Evolutionary conservation across 2,888 invertebrate species (phyloP).

Genomic region (Chloroclysta siterata): DNA sequence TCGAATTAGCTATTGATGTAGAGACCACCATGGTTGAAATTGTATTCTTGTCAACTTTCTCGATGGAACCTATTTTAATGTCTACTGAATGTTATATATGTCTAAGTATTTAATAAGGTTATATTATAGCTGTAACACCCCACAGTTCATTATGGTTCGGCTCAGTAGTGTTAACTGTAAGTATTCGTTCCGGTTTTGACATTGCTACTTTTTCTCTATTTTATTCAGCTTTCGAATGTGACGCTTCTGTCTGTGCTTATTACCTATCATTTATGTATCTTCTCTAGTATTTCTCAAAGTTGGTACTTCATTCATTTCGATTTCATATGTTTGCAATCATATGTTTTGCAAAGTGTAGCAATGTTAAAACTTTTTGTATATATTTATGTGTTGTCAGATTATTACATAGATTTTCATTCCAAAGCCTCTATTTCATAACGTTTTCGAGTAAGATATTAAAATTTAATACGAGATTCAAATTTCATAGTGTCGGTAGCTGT

Average conservation of each 20-base stretch:
- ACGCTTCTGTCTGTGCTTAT: conserved; percentile 51
- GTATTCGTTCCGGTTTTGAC: conserved; percentile 74
- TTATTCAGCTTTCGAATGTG: conserved; percentile 43
- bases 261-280: conserved; percentile 43
- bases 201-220: conserved; percentile 68
- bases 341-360: conserved; percentile 64
- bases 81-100: conserved; percentile 84
- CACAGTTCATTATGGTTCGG: conserved; percentile 69
- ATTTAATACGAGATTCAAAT: conserved; percentile 13
- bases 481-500: conserved; percentile 15
- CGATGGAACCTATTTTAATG: conserved; percentile 75
- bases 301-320: conserved; percentile 55
- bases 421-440: conserved; percentile 1
- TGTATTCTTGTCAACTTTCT: conserved; percentile 68
- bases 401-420: conserved; percentile 21
- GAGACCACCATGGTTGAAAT: conserved; percentile 53
- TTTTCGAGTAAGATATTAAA: conserved; percentile 16
- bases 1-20: conserved; percentile 58
- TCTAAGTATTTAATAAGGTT: conserved; percentile 77
- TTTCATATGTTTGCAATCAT: conserved; percentile 44
- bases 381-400: conserved; percentile 73
- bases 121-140: conserved; percentile 64
- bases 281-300: conserved; percentile 76
- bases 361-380: conserved; percentile 78
- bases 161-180: conserved; percentile 72